phyloP scores from a whole-genome alignment of 2,797 vertebrate genomes.

The Benthosema pterotum region DNA sequence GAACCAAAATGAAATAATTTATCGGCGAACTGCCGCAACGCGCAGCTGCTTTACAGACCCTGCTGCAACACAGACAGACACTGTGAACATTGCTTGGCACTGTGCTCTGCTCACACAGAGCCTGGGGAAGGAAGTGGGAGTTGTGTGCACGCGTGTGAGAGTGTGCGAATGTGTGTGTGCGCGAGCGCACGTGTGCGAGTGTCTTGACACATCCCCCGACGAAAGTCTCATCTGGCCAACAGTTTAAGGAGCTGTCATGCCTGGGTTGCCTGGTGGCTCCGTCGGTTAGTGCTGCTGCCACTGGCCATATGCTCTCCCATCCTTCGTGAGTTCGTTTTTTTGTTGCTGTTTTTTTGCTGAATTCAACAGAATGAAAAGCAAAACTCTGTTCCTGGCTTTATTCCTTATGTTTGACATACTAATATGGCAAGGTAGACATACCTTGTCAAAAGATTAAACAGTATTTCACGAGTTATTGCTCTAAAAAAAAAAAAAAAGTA shows the following conservation, averaged over 20 bases:
- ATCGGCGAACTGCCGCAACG: slow-evolving; percentile 26
- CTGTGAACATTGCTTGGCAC: slow-evolving; percentile 26
- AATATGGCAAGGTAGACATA: too few relatives aligned
- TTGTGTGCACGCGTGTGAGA: slow-evolving; percentile 7
- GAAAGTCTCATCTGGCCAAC: slow-evolving; percentile 11
- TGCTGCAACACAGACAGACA: slow-evolving; percentile 9
- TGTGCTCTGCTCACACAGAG: too few relatives aligned
- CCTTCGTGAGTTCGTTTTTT: too few relatives aligned
- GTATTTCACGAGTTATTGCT: too few relatives aligned
- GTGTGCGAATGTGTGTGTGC: slow-evolving; percentile 2
- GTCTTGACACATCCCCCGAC: slow-evolving; percentile 48
- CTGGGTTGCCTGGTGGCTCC: background rate
- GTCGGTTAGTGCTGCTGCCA: too few relatives aligned
- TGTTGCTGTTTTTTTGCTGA: slow-evolving; percentile 5
- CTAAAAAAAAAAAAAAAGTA: too few relatives aligned
- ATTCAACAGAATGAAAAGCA: slow-evolving; percentile 26
- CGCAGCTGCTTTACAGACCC: slow-evolving; percentile 42
- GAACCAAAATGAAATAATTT: slow-evolving; percentile 53
- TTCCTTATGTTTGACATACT: slow-evolving; percentile 29
- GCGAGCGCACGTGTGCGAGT: background rate
- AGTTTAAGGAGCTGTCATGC: slow-evolving; percentile 43
- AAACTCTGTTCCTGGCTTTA: slow-evolving; percentile 7
- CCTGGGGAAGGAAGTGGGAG: too few relatives aligned
- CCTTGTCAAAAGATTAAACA: too few relatives aligned
- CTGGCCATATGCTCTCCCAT: too few relatives aligned